phyloP scores from a whole-genome alignment of 1,140 invertebrate genomes.

The Cryptotermes secundus region DNA sequence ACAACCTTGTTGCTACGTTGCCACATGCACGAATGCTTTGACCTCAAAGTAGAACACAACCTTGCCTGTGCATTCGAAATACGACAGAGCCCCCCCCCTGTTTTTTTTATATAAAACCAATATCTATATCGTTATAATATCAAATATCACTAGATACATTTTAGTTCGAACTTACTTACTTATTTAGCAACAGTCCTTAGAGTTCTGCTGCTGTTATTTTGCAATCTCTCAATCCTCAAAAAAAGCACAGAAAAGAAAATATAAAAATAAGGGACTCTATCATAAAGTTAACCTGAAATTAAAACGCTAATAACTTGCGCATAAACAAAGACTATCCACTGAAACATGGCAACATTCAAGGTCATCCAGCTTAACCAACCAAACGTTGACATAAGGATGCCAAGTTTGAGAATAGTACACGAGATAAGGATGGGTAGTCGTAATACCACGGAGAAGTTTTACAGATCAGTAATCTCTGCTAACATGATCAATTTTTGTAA shows the following conservation, averaged over 20 bases:
- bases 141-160: background rate
- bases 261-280: too few relatives aligned
- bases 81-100: background rate
- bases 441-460: too few relatives aligned
- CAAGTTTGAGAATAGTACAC: background rate
- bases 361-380: background rate
- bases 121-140: background rate
- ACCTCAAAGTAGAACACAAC: conserved; percentile 35
- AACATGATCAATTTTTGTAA: too few relatives aligned
- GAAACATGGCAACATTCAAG: conserved; percentile 22
- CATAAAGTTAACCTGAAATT: background rate
- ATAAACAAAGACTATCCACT: background rate
- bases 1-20: conserved; percentile 21
- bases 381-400: background rate
- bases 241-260: background rate
- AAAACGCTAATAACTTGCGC: background rate
- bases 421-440: background rate
- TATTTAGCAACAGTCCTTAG: background rate
- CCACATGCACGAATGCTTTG: conserved; percentile 28
- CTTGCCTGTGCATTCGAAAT: conserved; percentile 29
- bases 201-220: background rate
- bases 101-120: background rate
- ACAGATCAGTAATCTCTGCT: too few relatives aligned
- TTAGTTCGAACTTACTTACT: background rate
- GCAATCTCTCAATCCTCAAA: background rate